phyloP scores from a whole-genome alignment of 2,797 vertebrate species.

The Otolemur crassicaudatus region DNA sequence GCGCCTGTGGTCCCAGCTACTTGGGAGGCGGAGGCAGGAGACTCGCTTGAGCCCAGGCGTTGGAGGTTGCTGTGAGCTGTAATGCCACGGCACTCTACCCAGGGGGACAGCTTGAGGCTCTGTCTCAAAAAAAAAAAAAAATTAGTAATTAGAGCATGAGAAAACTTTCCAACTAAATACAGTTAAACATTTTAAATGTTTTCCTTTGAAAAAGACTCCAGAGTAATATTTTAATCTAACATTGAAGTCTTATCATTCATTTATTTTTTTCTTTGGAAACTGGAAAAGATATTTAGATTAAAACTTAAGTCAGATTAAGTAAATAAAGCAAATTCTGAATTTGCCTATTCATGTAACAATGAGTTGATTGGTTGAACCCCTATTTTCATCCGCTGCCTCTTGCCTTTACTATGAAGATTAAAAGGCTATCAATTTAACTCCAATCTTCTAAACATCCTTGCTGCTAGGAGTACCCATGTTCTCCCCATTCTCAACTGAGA shows the following conservation, averaged over 20 bases:
- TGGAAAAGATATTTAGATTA: background rate
- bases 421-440: background rate
- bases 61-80: too few species aligned
- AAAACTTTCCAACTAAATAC: background rate
- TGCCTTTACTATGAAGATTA: background rate
- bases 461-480: background rate
- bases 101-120: too few species aligned
- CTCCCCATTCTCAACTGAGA: background rate
- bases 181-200: background rate
- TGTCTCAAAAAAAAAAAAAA: background rate
- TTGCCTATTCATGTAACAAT: background rate
- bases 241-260: background rate
- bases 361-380: background rate
- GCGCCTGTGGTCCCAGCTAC: too few species aligned
- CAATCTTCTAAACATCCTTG: background rate
- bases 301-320: background rate
- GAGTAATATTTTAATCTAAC: background rate
- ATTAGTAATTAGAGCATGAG: background rate
- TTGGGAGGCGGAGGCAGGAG: too few species aligned
- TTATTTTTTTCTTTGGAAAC: conserved; percentile 2
- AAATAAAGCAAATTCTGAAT: background rate
- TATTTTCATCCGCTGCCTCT: background rate
- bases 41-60: too few species aligned
- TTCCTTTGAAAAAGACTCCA: background rate
- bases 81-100: too few species aligned